A percentile compares a stretch with the other conserved stretches of the same genome.
These are phyloP conservation scores for Eriosoma lanigerum DNA, from an alignment of 1,140 invertebrate genomes.

Conservation along the genomic window DNA sequence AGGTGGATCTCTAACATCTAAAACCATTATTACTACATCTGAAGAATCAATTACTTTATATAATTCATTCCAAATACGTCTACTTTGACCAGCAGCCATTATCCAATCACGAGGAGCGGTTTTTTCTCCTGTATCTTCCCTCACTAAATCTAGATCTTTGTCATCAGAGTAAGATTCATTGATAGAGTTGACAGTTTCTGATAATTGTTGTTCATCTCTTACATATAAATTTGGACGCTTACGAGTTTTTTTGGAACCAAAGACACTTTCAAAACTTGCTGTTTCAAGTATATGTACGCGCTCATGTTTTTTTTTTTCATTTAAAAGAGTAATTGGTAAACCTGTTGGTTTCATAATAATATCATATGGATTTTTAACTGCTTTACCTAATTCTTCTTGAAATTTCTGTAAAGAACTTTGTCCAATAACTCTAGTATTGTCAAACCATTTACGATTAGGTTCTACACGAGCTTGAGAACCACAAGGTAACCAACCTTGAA, in stretches of 20 bases:
- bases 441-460: slow-evolving; percentile 98
- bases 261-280: slow-evolving; percentile 90
- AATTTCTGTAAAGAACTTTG: slow-evolving; percentile 96
- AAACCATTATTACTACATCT: slow-evolving; percentile 79
- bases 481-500: slow-evolving; percentile 84
- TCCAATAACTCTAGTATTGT: slow-evolving; percentile 86
- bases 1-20: slow-evolving; percentile 93
- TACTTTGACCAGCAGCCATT: slow-evolving; percentile 92
- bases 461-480: slow-evolving; percentile 92
- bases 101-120: slow-evolving; percentile 79
- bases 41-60: slow-evolving; percentile 99
- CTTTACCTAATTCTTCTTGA: slow-evolving; percentile 92
- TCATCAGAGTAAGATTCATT: slow-evolving; percentile 73
- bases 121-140: slow-evolving; percentile 74
- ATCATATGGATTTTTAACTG: slow-evolving; percentile 94
- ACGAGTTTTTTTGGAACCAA: slow-evolving; percentile 90
- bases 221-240: slow-evolving; percentile 86
- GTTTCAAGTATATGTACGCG: slow-evolving; percentile 94
- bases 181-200: slow-evolving; percentile 69
- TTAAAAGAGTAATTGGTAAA: slow-evolving; percentile 90
- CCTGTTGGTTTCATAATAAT: slow-evolving; percentile 96
- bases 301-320: slow-evolving; percentile 88
- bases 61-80: slow-evolving; percentile 98
- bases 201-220: slow-evolving; percentile 71
- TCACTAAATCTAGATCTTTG: slow-evolving; percentile 79